These are phyloP conservation scores for Oophaga sylvatica DNA, from an alignment of 2,797 vertebrate species.

Conservation along the genomic window DNA sequence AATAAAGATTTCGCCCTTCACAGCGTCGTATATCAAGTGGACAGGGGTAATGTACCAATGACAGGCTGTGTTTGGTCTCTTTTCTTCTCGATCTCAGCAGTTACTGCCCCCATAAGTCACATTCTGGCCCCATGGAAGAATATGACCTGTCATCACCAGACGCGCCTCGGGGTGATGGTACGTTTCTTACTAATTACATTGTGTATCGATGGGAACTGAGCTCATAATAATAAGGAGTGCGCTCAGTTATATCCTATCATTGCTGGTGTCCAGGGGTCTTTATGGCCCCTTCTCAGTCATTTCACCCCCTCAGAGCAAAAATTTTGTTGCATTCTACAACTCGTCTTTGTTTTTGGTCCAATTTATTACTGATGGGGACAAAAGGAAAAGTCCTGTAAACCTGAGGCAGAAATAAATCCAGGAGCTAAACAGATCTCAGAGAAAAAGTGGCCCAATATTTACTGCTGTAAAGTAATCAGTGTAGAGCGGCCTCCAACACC, in stretches of 20 bases:
- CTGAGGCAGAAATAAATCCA: background rate
- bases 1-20: background rate
- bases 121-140: background rate
- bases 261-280: background rate
- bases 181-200: conserved; percentile 1
- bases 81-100: background rate
- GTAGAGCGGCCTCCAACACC: conserved; percentile 12
- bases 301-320: conserved; percentile 34
- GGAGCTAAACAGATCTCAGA: background rate
- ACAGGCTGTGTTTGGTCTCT: background rate
- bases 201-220: conserved; percentile 1
- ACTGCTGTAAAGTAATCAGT: background rate
- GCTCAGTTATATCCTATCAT: conserved; percentile 11
- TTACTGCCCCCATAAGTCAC: conserved; percentile 18
- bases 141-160: background rate
- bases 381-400: conserved; percentile 33
- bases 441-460: conserved; percentile 22
- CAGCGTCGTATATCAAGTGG: background rate
- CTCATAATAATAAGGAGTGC: conserved; percentile 32
- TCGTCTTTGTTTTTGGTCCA: conserved; percentile 12
- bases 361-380: conserved; percentile 13
- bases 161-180: background rate
- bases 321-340: conserved; percentile 24
- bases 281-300: conserved; percentile 23
- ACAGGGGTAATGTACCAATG: background rate